Evolutionary conservation across 2,797 vertebrate genomes (phyloP).

Genomic region (Catostomus latipinnis): DNA sequence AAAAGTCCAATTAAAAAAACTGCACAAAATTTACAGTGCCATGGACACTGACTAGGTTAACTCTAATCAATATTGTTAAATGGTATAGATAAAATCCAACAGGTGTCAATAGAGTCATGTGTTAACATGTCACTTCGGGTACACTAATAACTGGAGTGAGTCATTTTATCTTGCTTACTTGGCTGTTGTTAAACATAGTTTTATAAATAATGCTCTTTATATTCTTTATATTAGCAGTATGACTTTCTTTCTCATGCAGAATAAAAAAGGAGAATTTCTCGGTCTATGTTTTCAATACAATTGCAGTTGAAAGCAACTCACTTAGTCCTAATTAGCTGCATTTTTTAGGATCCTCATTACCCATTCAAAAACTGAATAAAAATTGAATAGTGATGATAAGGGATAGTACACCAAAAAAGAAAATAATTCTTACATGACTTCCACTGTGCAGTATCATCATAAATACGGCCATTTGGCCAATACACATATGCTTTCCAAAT

Average conservation of each 20-base stretch:
- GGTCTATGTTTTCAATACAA: too few species aligned
- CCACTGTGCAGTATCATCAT: background rate
- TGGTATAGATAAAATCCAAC: constrained; percentile 23
- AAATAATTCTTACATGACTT: background rate
- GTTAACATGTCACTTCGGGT: constrained; percentile 14
- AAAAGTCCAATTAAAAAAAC: constrained; percentile 14
- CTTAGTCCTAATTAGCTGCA: too few species aligned
- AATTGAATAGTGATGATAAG: too few species aligned
- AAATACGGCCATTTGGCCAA: background rate
- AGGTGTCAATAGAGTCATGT: constrained; percentile 18
- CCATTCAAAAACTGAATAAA: too few species aligned
- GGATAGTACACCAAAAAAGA: too few species aligned
- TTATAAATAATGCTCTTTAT: background rate
- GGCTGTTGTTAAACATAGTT: background rate
- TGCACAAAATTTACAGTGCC: constrained; percentile 21
- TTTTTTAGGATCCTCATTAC: too few species aligned
- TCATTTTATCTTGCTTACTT: background rate
- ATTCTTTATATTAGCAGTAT: too few species aligned
- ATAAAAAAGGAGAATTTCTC: too few species aligned
- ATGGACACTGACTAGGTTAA: constrained; percentile 13
- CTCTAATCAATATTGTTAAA: constrained; percentile 27
- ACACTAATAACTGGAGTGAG: background rate
- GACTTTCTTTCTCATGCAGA: too few species aligned
- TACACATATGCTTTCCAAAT: too few species aligned
- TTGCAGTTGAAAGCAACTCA: too few species aligned